Conservation (phyloP, 1,140 invertebrate genomes). For the Drosophila azteca region DNA sequence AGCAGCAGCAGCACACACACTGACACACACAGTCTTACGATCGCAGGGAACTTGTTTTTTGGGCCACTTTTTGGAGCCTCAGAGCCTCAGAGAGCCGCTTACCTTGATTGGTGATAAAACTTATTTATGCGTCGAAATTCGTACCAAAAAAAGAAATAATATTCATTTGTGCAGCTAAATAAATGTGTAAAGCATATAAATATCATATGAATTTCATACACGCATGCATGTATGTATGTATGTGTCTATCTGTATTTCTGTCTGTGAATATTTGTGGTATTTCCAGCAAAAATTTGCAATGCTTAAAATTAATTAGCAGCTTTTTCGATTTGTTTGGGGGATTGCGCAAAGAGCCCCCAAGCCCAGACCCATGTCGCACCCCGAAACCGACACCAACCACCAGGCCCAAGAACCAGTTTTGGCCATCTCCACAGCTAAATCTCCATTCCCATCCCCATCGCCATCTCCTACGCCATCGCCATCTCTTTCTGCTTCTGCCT, state of each 20-base stretch:
- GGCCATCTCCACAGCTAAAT: slow-evolving; percentile 8
- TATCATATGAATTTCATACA: slow-evolving; percentile 46
- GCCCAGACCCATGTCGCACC: slow-evolving; percentile 10
- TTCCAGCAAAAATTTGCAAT: slow-evolving; percentile 73
- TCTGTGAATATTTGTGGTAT: slow-evolving; percentile 54
- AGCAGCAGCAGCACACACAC: neutral
- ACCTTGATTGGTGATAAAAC: slow-evolving; percentile 79
- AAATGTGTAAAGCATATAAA: slow-evolving; percentile 62
- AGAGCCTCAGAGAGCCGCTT: slow-evolving; percentile 62
- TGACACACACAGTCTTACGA: neutral
- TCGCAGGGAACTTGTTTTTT: slow-evolving; percentile 61
- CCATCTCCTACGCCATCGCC: neutral
- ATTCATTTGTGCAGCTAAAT: slow-evolving; percentile 50
- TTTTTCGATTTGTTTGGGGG: slow-evolving; percentile 60
- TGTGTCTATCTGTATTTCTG: neutral
- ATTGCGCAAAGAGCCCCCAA: slow-evolving; percentile 59
- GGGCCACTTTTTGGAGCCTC: slow-evolving; percentile 48
- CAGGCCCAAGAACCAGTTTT: slow-evolving; percentile 35
- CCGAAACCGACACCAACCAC: slow-evolving; percentile 20
- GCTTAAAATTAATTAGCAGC: slow-evolving; percentile 72
- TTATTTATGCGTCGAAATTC: slow-evolving; percentile 73
- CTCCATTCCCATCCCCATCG: neutral
- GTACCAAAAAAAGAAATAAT: slow-evolving; percentile 45
- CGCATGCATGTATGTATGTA: too few relatives aligned
- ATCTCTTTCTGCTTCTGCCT: too few relatives aligned